Conservation (phyloP, 2,797 vertebrate species). For the Dromococcyx pavoninus region DNA sequence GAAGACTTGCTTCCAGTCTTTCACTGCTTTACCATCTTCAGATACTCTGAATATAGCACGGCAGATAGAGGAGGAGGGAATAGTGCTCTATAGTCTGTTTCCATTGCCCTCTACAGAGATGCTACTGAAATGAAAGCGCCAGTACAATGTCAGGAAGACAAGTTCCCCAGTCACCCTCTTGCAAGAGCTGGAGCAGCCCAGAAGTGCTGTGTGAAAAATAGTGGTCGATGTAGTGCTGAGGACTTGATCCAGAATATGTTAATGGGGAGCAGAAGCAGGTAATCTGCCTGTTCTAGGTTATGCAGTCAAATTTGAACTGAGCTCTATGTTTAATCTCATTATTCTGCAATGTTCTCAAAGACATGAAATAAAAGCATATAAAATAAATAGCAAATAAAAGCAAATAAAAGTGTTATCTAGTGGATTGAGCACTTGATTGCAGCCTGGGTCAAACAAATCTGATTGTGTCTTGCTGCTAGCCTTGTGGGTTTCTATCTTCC, state of each 20-base stretch:
- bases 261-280: not conserved
- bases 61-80: not conserved
- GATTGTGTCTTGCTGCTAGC: not conserved
- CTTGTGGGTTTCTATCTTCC: rapidly evolving
- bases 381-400: too few relatives aligned
- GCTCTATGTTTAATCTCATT: not conserved
- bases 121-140: not conserved
- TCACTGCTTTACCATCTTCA: not conserved
- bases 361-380: not conserved
- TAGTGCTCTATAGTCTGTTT: not conserved
- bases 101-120: not conserved
- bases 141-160: rapidly evolving
- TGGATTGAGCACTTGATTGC: not conserved
- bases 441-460: not conserved
- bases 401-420: too few relatives aligned
- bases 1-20: not conserved
- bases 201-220: not conserved
- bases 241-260: not conserved
- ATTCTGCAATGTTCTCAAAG: rapidly evolving
- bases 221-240: rapidly evolving
- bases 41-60: rapidly evolving
- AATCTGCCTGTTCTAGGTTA: not conserved
- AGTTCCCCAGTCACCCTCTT: too few relatives aligned
- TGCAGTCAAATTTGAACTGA: not conserved
- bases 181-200: too few relatives aligned